These are phyloP conservation scores for Maccullochella peelii DNA, from an alignment of 2,113 vertebrate genomes.

Conservation along the genomic window DNA sequence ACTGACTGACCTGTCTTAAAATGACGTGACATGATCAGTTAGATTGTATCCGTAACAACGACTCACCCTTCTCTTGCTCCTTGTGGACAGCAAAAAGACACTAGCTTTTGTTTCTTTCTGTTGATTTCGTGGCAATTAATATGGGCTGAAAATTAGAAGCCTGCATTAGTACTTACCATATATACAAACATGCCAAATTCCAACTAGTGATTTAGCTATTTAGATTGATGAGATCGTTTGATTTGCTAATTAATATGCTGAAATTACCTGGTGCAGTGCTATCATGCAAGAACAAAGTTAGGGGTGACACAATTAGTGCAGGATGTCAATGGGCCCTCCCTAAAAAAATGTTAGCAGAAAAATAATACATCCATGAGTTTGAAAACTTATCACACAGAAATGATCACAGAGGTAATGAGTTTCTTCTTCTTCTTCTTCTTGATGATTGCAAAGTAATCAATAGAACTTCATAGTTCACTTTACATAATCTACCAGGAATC, in stretches of 20 bases:
- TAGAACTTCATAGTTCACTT: background rate
- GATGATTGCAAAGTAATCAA: background rate
- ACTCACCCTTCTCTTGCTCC: background rate
- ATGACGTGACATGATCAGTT: background rate
- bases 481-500: slow-evolving; percentile 14
- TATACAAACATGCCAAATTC: slow-evolving; percentile 4
- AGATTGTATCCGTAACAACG: background rate
- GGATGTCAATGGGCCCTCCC: background rate
- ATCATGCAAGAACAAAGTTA: background rate
- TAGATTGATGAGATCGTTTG: background rate
- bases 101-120: background rate
- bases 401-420: background rate
- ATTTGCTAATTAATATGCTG: background rate
- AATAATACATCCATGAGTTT: background rate
- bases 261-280: background rate
- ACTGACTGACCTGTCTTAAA: background rate
- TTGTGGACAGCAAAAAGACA: background rate
- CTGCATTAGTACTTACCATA: background rate
- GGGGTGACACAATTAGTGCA: background rate
- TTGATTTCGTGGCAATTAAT: background rate
- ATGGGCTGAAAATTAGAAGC: background rate
- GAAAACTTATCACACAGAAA: background rate
- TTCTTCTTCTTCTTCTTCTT: background rate
- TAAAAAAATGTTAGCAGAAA: background rate
- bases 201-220: background rate